Evolutionary conservation across 1,140 invertebrate species (phyloP).

Genomic region (Watersipora subatra): DNA sequence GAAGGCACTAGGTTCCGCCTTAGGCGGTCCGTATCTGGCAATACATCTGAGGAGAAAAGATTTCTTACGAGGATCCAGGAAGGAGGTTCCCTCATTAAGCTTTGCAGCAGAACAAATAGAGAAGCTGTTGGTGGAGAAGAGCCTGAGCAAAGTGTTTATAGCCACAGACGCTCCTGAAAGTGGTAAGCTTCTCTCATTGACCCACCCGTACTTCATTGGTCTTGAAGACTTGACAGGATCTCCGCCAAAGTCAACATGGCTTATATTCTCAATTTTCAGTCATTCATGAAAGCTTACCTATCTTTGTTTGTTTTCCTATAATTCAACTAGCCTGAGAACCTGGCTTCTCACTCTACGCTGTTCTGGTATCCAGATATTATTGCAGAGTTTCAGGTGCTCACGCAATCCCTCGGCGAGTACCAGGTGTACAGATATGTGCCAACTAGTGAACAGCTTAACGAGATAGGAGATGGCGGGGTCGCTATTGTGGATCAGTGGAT

Average conservation of each 20-base stretch:
- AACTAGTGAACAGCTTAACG: constrained; percentile 21
- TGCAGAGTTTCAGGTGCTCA: constrained; percentile 46
- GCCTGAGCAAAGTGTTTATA: constrained; percentile 58
- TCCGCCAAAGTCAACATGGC: no score
- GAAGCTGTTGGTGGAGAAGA: constrained; percentile 46
- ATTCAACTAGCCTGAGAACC: no score
- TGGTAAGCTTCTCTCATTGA: constrained; percentile 15
- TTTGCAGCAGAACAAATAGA: constrained; percentile 57
- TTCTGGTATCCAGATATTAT: no score
- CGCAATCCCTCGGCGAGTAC: constrained; percentile 38
- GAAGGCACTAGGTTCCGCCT: constrained; percentile 27
- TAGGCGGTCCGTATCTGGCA: constrained; percentile 62
- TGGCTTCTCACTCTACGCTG: no score
- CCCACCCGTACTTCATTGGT: no score
- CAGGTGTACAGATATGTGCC: constrained; percentile 44
- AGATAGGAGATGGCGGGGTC: constrained; percentile 66
- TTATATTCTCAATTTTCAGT: no score
- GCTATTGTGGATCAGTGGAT: constrained; percentile 94
- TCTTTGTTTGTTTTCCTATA: no score
- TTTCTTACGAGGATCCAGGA: constrained; percentile 54
- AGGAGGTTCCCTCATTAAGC: constrained; percentile 57
- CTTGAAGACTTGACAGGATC: no score
- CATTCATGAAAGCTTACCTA: no score
- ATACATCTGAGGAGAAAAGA: constrained; percentile 72
- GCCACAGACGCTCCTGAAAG: constrained; percentile 58